A percentile compares a stretch with the other conserved stretches of the same genome.
Evolutionary conservation across 2,888 invertebrate genomes (phyloP).

Genomic region (Plusia festucae): DNA sequence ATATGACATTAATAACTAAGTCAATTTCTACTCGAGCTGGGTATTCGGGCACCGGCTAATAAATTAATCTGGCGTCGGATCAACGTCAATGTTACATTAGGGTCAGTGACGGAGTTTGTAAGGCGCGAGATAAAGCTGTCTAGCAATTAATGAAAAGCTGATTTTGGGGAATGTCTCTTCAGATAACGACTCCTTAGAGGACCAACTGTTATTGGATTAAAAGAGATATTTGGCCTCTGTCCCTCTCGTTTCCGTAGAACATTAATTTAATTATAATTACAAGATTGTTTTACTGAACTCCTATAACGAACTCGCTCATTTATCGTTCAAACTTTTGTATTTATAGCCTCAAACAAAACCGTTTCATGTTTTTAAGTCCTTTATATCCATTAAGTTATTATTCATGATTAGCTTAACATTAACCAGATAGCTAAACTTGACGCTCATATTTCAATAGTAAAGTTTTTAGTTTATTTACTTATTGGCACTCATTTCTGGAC

Average conservation of each 20-base stretch:
- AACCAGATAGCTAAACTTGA: background rate
- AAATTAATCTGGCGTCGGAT: conserved; percentile 85
- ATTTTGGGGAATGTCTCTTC: conserved; percentile 75
- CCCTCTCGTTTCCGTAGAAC: conserved; percentile 64
- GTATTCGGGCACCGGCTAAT: conserved; percentile 71
- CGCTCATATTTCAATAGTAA: background rate
- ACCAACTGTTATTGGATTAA: conserved; percentile 69
- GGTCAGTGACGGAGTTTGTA: conserved; percentile 72
- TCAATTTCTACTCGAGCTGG: conserved; percentile 74
- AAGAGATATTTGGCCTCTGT: conserved; percentile 71
- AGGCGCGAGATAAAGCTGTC: conserved; percentile 74
- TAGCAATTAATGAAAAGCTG: conserved; percentile 85
- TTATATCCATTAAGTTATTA: background rate
- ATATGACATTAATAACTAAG: conserved; percentile 80
- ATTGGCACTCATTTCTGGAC: background rate
- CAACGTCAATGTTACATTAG: conserved; percentile 78
- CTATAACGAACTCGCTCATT: conserved; percentile 19
- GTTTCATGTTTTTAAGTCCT: conserved; percentile 19
- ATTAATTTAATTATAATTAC: conserved; percentile 72
- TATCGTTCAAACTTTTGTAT: conserved; percentile 20
- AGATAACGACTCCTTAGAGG: conserved; percentile 72
- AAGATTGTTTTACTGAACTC: conserved; percentile 38
- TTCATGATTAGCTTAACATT: background rate
- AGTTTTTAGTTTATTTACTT: background rate
- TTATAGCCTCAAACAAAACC: conserved; percentile 26